A percentile compares a stretch with the other conserved stretches of the same genome.
Conservation (phyloP, 1,140 invertebrate genomes). For the Lasioglossum baleicum region DNA sequence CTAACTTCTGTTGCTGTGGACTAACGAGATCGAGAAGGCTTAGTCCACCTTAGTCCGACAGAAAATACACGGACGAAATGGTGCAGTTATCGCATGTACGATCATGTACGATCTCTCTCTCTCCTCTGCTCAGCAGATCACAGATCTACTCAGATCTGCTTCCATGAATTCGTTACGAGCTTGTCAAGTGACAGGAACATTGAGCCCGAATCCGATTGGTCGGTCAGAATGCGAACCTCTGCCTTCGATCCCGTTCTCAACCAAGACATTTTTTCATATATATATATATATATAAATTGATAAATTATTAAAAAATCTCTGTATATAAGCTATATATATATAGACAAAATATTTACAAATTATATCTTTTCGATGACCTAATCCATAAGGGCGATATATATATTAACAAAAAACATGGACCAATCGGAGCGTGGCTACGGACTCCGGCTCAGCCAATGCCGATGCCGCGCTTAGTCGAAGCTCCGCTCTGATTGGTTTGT, state of each 20-base stretch:
- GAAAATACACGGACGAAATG: slow-evolving; percentile 55
- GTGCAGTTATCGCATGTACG: slow-evolving; percentile 34
- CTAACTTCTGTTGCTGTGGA: slow-evolving; percentile 62
- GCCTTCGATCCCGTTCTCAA: slow-evolving; percentile 7
- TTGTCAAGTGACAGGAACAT: slow-evolving; percentile 39
- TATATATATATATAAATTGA: not conserved
- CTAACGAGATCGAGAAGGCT: slow-evolving; percentile 58
- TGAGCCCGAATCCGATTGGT: slow-evolving; percentile 32
- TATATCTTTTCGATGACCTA: not conserved
- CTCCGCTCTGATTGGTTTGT: too few relatives aligned
- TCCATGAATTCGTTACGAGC: slow-evolving; percentile 7
- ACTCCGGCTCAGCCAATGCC: too few relatives aligned
- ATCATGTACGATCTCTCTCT: too few relatives aligned
- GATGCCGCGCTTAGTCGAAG: too few relatives aligned
- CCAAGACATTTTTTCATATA: not conserved
- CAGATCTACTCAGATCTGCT: too few relatives aligned
- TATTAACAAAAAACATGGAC: too few relatives aligned
- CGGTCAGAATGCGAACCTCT: not conserved
- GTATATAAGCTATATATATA: too few relatives aligned
- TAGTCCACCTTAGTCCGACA: slow-evolving; percentile 63
- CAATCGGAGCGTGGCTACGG: too few relatives aligned
- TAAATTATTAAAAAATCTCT: not conserved
- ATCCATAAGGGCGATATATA: too few relatives aligned
- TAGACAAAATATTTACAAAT: not conserved
- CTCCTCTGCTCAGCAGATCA: too few relatives aligned